A percentile compares a stretch with the other conserved stretches of the same genome.
Conservation (phyloP, 2,113 vertebrate genomes). For the Ciconia boyciana region DNA sequence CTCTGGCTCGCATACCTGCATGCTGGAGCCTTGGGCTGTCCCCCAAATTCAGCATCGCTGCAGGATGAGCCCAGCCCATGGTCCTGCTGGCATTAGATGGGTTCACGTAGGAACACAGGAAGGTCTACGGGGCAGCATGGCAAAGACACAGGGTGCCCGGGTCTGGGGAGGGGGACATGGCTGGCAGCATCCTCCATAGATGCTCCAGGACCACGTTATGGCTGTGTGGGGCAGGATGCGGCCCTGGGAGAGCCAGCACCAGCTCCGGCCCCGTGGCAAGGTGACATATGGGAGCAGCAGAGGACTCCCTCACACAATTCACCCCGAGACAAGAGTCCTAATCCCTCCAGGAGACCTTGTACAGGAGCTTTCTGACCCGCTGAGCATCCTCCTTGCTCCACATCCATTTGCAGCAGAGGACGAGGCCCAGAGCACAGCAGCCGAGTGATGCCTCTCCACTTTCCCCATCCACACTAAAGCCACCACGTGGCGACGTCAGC, state of each 20-base stretch:
- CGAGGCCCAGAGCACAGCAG: neutral
- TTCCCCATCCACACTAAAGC: neutral
- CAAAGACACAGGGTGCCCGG: rapidly evolving
- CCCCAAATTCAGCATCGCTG: neutral
- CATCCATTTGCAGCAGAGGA: too few relatives aligned
- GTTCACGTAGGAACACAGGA: neutral
- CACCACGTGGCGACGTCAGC: rapidly evolving
- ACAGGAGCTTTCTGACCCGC: neutral
- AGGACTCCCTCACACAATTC: neutral
- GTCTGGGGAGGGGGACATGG: neutral
- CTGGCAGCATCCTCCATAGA: neutral
- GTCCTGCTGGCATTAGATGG: neutral
- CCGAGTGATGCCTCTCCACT: neutral
- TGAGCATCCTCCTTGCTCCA: neutral
- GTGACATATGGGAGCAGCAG: neutral
- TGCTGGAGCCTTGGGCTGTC: neutral
- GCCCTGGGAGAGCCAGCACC: neutral
- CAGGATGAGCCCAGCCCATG: rapidly evolving
- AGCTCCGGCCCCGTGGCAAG: rapidly evolving
- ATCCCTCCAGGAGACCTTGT: neutral
- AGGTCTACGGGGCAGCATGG: neutral
- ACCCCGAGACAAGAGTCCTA: neutral
- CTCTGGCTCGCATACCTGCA: rapidly evolving
- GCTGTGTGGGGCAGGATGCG: neutral
- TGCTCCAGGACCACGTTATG: neutral